phyloP scores from a whole-genome alignment of 1,140 invertebrate genomes.

The Meteorus sp. region DNA sequence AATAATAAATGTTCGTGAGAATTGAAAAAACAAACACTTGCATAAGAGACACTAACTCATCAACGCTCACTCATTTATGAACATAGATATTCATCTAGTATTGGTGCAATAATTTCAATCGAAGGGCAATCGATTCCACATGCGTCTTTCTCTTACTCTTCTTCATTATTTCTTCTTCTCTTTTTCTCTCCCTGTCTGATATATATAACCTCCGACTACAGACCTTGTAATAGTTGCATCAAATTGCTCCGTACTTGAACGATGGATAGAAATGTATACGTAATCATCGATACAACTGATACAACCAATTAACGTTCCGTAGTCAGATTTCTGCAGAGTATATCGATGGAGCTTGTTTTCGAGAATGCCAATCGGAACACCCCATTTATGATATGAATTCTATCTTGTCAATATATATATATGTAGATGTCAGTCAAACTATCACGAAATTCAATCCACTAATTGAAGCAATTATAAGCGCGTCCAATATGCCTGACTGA shows the following conservation, averaged over 20 bases:
- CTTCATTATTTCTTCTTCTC: no score
- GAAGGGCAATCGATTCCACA: constrained; percentile 18
- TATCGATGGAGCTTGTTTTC: no score
- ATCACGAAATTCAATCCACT: constrained; percentile 22
- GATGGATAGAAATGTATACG: no score
- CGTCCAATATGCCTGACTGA: constrained; percentile 6
- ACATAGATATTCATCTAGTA: constrained; percentile 11
- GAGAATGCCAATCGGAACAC: no score
- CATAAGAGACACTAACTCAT: neutral
- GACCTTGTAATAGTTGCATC: constrained; percentile 44
- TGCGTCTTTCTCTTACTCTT: no score
- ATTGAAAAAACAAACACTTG: no score
- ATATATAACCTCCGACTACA: no score
- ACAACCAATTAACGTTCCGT: constrained; percentile 29
- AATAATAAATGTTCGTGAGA: no score
- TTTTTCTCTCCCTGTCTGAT: no score
- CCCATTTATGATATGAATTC: no score
- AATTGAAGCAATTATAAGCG: constrained; percentile 18
- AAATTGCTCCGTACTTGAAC: constrained; percentile 24
- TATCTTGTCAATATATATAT: neutral
- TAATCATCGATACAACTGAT: no score
- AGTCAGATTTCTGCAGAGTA: neutral
- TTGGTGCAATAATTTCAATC: constrained; percentile 19
- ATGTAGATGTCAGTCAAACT: neutral
- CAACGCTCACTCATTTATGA: no score